Base-by-base conservation (phyloP, 2,888 invertebrate species). In the Drosophila neotestacea region DNA sequence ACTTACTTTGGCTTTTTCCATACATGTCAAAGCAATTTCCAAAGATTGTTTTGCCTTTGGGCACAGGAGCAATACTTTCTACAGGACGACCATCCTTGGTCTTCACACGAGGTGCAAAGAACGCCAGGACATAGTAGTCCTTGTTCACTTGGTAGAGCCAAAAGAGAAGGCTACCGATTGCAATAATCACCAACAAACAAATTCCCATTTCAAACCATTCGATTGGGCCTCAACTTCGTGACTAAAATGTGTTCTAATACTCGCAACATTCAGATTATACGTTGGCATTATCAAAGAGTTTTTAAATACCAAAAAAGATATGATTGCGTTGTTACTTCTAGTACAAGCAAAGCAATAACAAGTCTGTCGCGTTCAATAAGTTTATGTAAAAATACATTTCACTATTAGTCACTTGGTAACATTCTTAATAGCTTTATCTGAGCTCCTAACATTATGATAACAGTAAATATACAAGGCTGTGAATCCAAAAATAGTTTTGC, bases 21-120 rank as follows among this genome's bases (percentile, higher is more conserved):
- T 63, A 74, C 34, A 86, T 5, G 72, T 91, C 92, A 13, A 92
- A 87, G 50, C 70, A 75, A 58, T 91, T 91, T 6, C 77, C 91
- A 61, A 91, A 91, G 1, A 91, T 88, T 1, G 87, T 85, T 2
- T 10, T 52, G 0, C 89, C 87, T 34, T 78, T 68, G 2, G 77
- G 41, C 3, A 73, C n/a, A 0, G 89, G 81, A 0, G 69, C 87
- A 6, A 85, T 76, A 5, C 65, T 71, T 32, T 90, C 86, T 16
- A 89, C 9, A 0, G 87, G 69, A 0, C 69, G 54, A 0, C 91
- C 91, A 76, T 90, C 82, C 6, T 79, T 73, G 0, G 90, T 90
- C 32, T 69, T 84, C 0, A 90, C n/a, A n/a, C 90, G 78, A 7
- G 65, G 54, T 1, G 84, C 46, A 46, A 86, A 86, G 38, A 85